These are phyloP conservation scores for Pitta sordida DNA, from an alignment of 2,113 vertebrate species.

Conservation along the genomic window DNA sequence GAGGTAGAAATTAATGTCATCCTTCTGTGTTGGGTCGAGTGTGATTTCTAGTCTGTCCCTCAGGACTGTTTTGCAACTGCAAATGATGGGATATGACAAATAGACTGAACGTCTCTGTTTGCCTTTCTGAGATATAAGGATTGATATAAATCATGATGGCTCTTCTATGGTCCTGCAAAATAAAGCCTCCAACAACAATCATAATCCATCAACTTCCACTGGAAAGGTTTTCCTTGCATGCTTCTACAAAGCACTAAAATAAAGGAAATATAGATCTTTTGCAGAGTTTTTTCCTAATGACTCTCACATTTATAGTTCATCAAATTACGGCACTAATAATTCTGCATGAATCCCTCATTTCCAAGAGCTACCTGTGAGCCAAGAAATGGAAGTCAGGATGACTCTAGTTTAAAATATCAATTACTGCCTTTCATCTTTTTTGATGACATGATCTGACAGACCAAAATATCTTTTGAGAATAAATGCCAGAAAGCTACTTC, in stretches of 20 bases:
- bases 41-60: background rate
- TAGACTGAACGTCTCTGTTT: background rate
- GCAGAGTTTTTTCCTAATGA: background rate
- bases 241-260: background rate
- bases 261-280: background rate
- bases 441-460: background rate
- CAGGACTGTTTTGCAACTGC: background rate
- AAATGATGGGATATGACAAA: background rate
- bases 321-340: background rate
- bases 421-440: background rate
- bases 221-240: background rate
- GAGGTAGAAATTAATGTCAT: background rate
- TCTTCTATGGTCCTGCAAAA: background rate
- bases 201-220: background rate
- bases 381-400: background rate
- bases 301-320: background rate
- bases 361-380: background rate
- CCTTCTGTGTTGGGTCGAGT: background rate
- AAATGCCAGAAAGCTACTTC: background rate
- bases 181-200: background rate
- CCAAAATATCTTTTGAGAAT: background rate
- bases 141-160: background rate
- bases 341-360: background rate
- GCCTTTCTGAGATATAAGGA: background rate
- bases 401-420: background rate